Evolutionary conservation across 2,888 invertebrate species (phyloP).

Genomic region (Caenorhabditis macrosperma): DNA sequence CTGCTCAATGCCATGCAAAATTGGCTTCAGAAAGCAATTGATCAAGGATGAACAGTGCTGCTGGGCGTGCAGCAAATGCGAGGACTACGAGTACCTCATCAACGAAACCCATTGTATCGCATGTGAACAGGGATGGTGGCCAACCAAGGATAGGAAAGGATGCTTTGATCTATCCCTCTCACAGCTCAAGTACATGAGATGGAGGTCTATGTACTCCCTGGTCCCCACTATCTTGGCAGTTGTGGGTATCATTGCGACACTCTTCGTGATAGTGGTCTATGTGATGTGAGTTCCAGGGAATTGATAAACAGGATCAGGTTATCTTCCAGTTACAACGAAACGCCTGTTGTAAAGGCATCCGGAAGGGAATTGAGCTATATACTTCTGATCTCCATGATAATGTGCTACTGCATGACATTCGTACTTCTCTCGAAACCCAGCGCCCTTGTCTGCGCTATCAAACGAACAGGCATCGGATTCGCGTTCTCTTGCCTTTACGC

Average conservation of each 20-base stretch:
- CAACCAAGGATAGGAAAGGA: conserved; percentile 65
- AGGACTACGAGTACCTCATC: conserved; percentile 74
- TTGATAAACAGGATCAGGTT: neutral
- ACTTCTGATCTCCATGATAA: conserved; percentile 85
- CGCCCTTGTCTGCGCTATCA: conserved; percentile 84
- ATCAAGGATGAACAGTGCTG: conserved; percentile 82
- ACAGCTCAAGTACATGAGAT: conserved; percentile 83
- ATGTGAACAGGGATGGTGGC: conserved; percentile 76
- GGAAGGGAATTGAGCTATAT: conserved; percentile 87
- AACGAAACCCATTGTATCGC: conserved; percentile 78
- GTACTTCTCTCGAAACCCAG: conserved; percentile 86
- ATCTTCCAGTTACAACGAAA: conserved; percentile 83
- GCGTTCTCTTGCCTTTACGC: conserved; percentile 87
- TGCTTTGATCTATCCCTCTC: conserved; percentile 72
- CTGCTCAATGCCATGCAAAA: conserved; percentile 81
- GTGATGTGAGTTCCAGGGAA: conserved; percentile 64
- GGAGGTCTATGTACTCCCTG: conserved; percentile 85
- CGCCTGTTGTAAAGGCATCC: conserved; percentile 87
- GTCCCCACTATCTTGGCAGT: conserved; percentile 84
- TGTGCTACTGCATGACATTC: conserved; percentile 86
- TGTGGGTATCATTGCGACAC: conserved; percentile 83
- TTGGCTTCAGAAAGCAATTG: conserved; percentile 81
- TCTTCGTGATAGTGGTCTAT: conserved; percentile 85
- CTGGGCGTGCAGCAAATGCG: conserved; percentile 81
- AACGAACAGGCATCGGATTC: conserved; percentile 85